These are phyloP conservation scores for Schizothorax lantsangensis DNA, from an alignment of 2,797 vertebrate genomes.

Conservation along the genomic window DNA sequence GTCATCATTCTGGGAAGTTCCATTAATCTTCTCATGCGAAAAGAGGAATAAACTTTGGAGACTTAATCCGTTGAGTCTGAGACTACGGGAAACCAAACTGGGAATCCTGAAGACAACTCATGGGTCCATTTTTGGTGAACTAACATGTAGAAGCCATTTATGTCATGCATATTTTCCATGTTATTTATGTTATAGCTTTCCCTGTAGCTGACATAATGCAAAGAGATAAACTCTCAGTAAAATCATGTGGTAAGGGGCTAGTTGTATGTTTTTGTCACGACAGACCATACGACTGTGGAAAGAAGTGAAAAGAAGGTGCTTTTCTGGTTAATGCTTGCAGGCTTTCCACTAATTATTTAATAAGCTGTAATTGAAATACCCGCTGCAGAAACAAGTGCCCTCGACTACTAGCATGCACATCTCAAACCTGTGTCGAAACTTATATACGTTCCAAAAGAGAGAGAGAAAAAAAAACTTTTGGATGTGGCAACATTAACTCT, in stretches of 20 bases:
- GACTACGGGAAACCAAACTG: background rate
- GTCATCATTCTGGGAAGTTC: background rate
- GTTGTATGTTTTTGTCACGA: constrained; percentile 24
- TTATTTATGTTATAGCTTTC: background rate
- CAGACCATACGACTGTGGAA: constrained; percentile 59
- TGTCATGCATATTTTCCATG: background rate
- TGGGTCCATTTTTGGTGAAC: constrained; percentile 21
- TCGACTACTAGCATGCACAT: constrained; percentile 1
- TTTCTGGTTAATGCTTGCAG: constrained; percentile 38
- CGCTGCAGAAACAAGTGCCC: constrained; percentile 37
- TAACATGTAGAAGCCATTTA: background rate
- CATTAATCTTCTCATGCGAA: constrained; percentile 9
- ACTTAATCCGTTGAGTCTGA: background rate
- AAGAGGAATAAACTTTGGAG: background rate
- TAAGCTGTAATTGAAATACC: constrained; percentile 17
- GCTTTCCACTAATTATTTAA: constrained; percentile 44
- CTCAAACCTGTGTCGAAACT: background rate
- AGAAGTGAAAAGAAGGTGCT: constrained; percentile 47
- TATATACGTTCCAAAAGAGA: constrained; percentile 6
- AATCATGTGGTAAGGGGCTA: constrained; percentile 22
- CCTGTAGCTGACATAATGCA: constrained; percentile 11
- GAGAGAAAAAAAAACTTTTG: background rate
- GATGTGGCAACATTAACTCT: constrained; percentile 34
- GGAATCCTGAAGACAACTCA: background rate
- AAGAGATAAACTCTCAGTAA: constrained; percentile 17